Evolutionary conservation across 2,797 vertebrate species (phyloP), one percentile per base, ranked within the genome.

Genomic region (Melanotaenia trifasciata): DNA sequence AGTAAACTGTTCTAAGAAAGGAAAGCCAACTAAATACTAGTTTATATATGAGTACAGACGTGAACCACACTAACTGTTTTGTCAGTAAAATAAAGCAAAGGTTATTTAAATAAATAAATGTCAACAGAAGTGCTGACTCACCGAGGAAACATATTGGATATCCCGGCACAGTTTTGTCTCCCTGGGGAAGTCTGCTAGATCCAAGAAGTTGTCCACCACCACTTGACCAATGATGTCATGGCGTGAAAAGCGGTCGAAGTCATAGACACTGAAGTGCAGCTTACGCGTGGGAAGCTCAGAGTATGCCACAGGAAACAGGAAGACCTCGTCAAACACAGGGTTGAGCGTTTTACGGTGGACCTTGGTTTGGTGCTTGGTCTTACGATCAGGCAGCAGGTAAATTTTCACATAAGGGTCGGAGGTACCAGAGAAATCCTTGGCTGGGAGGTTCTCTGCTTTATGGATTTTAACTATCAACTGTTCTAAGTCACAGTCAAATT

Each of bases 361-460:
- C 93, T 99, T 99, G 93, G 98, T 99, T 94, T 99, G 98, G 89
- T 99, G 98, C 90, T 99, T 99, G 69, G 96, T 99, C 95, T 96
- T 99, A 71, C 98, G 96, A 73, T 99, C 98, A 0, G 98, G 98
- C 84, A 99, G 95, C 84, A 99, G 95, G 84, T 99, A 99, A 4
- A 28, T 28, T 28, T 28, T 28, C 28, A 28, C 28, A 4, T 28
- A 28, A 28, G 28, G 28, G 28, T 99, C 98, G 72, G 98, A 99
- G 33, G 98, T 98, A 66, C 98, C 98, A 3, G 97, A 98, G 88
- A 99, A 99, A 92, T 99, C 98, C 93, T 99, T 99, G 67, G 98
- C 97, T 0, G 98, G 98, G 74, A 99, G 94, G 83, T 97, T 96
- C 89, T 97, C 94, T 16, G 97, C 98, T 92, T 97, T 97, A 92